Percentiles rank a stretch among this genome's conserved stretches.
phyloP scores from a whole-genome alignment of 2,888 invertebrate species.

The Leucophenga montana region DNA sequence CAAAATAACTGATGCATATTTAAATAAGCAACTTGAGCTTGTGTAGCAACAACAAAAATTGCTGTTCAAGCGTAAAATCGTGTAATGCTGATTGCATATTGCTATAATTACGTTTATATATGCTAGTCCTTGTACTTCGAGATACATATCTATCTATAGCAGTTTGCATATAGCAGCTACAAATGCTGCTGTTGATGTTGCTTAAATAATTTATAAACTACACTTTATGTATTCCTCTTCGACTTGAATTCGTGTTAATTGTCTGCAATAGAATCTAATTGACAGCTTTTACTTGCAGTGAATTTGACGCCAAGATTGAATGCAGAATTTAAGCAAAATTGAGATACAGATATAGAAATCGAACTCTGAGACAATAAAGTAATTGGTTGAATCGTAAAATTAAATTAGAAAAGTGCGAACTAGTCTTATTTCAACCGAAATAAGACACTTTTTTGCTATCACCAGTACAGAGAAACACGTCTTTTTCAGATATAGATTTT shows the following conservation, averaged over 20 bases:
- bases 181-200: no score
- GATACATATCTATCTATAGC: no score
- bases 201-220: slow-evolving; percentile 11
- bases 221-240: background rate
- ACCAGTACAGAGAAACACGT: no score
- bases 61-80: slow-evolving; percentile 21
- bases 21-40: slow-evolving; percentile 25
- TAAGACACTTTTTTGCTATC: no score
- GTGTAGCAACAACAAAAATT: slow-evolving; percentile 22
- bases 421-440: no score
- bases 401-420: background rate
- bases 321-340: background rate
- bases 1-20: slow-evolving; percentile 29
- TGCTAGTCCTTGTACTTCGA: background rate
- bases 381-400: no score
- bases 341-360: background rate
- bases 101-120: background rate
- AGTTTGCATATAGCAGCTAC: background rate
- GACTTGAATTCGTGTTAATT: background rate
- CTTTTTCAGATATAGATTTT: no score
- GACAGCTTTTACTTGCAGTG: background rate
- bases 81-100: slow-evolving; percentile 17
- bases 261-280: slow-evolving; percentile 19
- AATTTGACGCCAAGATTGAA: no score
- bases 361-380: no score